phyloP scores from a whole-genome alignment of 2,888 invertebrate species.

The Agriopis marginaria region DNA sequence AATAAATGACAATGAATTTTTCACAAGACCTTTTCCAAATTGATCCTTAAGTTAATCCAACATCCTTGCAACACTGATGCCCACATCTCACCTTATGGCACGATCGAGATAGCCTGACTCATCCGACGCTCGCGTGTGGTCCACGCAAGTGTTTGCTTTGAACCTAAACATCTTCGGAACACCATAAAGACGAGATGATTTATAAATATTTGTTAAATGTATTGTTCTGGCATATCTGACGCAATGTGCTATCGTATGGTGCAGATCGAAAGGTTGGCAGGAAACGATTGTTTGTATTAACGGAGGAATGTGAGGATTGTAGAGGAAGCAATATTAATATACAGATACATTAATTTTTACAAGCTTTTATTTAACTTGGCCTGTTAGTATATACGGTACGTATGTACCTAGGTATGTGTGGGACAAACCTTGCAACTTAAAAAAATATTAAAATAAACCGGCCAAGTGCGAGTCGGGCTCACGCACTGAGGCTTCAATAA shows the following conservation, averaged over 20 bases:
- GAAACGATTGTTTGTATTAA: conserved; percentile 31
- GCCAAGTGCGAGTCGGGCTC: no score
- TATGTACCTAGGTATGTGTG: no score
- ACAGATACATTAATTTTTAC: neutral
- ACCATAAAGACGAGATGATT: conserved; percentile 56
- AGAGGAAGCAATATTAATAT: conserved; percentile 15
- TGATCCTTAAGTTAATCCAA: neutral
- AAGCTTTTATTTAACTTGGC: no score
- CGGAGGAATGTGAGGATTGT: conserved; percentile 20
- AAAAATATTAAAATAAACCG: no score
- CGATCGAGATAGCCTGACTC: conserved; percentile 52
- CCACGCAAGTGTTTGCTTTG: conserved; percentile 57
- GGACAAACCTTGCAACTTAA: no score
- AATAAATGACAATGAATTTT: no score
- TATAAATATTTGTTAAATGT: conserved; percentile 54
- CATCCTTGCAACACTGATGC: conserved; percentile 20
- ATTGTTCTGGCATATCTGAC: conserved; percentile 48
- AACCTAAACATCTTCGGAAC: conserved; percentile 52
- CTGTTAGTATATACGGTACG: no score
- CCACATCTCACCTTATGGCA: conserved; percentile 23
- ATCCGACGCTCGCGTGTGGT: conserved; percentile 62
- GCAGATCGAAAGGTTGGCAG: conserved; percentile 29
- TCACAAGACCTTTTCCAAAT: neutral
- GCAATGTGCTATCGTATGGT: conserved; percentile 39
- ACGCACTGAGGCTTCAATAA: no score